phyloP scores from a whole-genome alignment of 1,140 invertebrate species.

The Apis dorsata region DNA sequence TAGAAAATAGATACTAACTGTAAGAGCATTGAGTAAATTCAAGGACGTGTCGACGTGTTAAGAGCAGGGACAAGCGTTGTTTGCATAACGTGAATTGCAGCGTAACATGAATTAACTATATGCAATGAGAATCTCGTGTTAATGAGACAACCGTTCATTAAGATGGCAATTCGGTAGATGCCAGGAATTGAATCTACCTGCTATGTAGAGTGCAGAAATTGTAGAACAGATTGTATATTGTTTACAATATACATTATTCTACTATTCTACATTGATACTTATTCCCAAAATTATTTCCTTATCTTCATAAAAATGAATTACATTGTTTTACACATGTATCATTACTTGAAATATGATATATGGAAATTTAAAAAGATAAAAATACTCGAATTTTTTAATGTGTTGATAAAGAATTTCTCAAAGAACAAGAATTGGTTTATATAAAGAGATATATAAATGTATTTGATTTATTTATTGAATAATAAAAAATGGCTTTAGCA shows the following conservation, averaged over 20 bases:
- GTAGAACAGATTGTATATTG: neutral
- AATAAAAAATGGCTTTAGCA: too few species aligned
- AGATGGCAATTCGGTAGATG: neutral
- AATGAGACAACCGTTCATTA: constrained; percentile 14
- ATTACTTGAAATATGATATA: too few species aligned
- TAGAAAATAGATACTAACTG: neutral
- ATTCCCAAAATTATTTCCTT: neutral
- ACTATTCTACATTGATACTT: too few species aligned
- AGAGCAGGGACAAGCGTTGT: neutral
- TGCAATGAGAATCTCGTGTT: constrained; percentile 2
- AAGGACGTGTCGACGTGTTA: neutral
- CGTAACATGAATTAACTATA: constrained; percentile 6
- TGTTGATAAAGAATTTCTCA: too few species aligned
- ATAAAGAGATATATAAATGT: too few species aligned
- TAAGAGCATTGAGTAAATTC: neutral
- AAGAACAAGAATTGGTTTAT: too few species aligned
- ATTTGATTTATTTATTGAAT: too few species aligned
- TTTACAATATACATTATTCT: neutral
- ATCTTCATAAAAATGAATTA: neutral
- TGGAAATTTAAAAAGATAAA: too few species aligned
- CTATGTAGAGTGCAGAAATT: neutral
- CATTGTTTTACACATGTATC: too few species aligned
- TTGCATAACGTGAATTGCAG: constrained; percentile 8
- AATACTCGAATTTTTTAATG: too few species aligned
- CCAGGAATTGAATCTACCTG: neutral